A percentile compares a stretch with the other conserved stretches of the same genome.
These are phyloP conservation scores for Phyllopteryx taeniolatus DNA, from an alignment of 2,113 vertebrate genomes.

Conservation along the genomic window DNA sequence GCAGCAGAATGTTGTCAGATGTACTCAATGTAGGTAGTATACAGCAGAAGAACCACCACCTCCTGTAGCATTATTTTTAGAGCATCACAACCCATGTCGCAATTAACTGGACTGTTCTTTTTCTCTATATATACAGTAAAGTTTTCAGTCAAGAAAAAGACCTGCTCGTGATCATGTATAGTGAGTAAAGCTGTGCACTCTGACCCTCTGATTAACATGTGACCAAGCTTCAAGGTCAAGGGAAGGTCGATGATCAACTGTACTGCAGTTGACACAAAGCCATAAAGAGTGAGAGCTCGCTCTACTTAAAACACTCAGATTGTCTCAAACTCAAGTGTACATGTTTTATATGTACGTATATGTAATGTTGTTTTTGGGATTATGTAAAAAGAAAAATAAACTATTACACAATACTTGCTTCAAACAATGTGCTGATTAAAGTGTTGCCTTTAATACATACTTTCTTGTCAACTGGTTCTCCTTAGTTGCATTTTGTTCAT, in stretches of 20 bases:
- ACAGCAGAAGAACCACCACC: conserved; percentile 13
- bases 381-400: conserved; percentile 58
- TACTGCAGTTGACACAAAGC: conserved; percentile 40
- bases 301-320: conserved; percentile 35
- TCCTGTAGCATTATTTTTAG: conserved; percentile 28
- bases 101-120: conserved; percentile 10
- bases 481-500: not conserved
- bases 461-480: not conserved
- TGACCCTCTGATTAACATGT: conserved; percentile 29
- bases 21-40: not conserved
- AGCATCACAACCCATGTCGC: conserved; percentile 19
- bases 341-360: conserved; percentile 69
- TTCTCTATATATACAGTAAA: not conserved
- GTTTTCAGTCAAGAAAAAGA: conserved; percentile 3
- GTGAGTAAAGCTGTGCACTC: conserved; percentile 30
- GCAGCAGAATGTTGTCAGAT: conserved; percentile 32
- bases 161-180: conserved; percentile 17
- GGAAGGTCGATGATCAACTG: conserved; percentile 13
- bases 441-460: not conserved
- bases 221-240: conserved; percentile 12
- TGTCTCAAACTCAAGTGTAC: conserved; percentile 34
- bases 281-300: conserved; percentile 44
- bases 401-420: conserved; percentile 15
- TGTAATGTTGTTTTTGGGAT: conserved; percentile 61
- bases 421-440: not conserved